These are phyloP conservation scores for Cydia amplana DNA, from an alignment of 1,140 invertebrate species.

Conservation along the genomic window DNA sequence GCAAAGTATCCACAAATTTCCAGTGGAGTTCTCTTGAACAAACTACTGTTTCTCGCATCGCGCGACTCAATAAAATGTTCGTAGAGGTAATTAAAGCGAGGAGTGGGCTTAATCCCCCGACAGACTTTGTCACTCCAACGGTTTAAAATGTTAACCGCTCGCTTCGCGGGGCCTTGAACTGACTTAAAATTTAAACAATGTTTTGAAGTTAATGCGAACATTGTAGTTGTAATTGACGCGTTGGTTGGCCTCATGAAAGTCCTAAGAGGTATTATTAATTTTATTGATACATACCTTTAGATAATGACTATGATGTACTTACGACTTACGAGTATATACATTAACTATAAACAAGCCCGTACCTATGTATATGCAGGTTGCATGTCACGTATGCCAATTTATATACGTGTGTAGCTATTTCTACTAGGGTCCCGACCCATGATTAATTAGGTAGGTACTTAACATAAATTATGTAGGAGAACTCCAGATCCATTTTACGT, in stretches of 20 bases:
- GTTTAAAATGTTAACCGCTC: constrained; percentile 21
- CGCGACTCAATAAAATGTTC: constrained; percentile 27
- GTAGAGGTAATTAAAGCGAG: constrained; percentile 13
- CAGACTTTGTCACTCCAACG: constrained; percentile 28
- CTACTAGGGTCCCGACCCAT: constrained; percentile 5
- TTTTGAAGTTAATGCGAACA: neutral
- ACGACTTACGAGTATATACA: neutral
- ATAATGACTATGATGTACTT: neutral
- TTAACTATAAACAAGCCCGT: neutral
- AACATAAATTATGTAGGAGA: constrained; percentile 27
- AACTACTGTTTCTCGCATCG: constrained; percentile 31
- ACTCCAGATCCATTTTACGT: constrained; percentile 28
- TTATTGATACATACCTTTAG: neutral
- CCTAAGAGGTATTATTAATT: neutral
- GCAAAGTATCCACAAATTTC: constrained; percentile 24
- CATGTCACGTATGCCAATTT: neutral
- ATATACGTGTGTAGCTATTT: neutral
- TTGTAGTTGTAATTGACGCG: neutral
- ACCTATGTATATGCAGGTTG: constrained; percentile 13
- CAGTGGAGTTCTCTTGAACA: constrained; percentile 19
- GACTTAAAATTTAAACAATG: constrained; percentile 16
- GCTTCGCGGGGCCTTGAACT: constrained; percentile 12
- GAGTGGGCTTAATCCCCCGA: constrained; percentile 21
- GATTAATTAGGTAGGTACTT: constrained; percentile 31
- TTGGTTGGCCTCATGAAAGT: too few species aligned